These are phyloP conservation scores for Heliocidaris erythrogramma DNA, from an alignment of 35 echinoderm and acorn worm genomes.

Conservation along the genomic window DNA sequence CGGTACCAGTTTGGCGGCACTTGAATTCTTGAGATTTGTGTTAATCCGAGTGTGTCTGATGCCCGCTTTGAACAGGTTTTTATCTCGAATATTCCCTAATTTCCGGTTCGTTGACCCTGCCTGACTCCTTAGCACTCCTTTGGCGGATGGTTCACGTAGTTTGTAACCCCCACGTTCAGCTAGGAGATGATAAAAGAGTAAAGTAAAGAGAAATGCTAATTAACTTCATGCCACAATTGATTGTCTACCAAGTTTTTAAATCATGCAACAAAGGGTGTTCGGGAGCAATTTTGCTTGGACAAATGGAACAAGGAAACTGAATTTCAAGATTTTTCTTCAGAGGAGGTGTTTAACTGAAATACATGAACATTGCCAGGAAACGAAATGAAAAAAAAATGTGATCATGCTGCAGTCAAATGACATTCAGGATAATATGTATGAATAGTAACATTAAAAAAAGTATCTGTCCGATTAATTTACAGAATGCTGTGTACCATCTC, in stretches of 20 bases:
- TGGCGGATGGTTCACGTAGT: background rate
- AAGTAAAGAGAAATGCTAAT: background rate
- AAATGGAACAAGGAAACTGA: too few species aligned
- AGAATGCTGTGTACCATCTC: too few species aligned
- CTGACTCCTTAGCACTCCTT: background rate
- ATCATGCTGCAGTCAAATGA: too few species aligned
- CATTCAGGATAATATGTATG: too few species aligned
- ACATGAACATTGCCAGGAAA: too few species aligned
- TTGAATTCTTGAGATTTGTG: background rate
- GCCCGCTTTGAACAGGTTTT: background rate
- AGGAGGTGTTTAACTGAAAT: too few species aligned
- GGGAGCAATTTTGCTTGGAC: background rate
- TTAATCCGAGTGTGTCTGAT: background rate
- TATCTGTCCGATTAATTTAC: too few species aligned
- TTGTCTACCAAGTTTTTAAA: background rate
- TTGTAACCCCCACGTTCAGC: background rate
- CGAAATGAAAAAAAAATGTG: too few species aligned
- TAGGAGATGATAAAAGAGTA: background rate
- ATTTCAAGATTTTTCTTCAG: too few species aligned
- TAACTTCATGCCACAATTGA: background rate
- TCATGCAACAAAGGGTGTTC: background rate
- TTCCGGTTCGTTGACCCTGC: background rate
- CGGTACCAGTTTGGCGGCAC: background rate
- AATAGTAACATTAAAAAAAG: too few species aligned
- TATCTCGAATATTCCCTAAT: background rate